Evolutionary conservation across 2,888 invertebrate species (phyloP), one percentile per base, ranked within the genome.

Genomic region (Sussaba pulchella): DNA sequence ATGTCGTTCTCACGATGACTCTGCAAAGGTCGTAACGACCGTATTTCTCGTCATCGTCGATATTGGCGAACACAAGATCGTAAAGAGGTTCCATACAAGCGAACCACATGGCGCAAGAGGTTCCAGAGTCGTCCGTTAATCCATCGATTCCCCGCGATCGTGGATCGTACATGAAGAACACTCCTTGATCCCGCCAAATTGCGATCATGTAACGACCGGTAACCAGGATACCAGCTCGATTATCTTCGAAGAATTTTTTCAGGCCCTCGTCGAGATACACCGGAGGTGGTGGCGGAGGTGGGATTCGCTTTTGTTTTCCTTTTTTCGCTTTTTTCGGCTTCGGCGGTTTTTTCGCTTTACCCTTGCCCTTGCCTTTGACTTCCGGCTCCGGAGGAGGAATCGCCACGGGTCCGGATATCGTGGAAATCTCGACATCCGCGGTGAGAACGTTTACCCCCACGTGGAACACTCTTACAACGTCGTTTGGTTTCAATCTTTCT

Each of bases 151-250:
- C 88, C 1, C 86, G 77, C 0, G 87, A 81, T 19, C 86, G 85
- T 2, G 91, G 87, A 75, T 90, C 89, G 80, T 88, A 91, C 84
- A 89, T 85, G 69, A 91, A 91, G 61, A 88, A 91, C 0, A 91
- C 85, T 0, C 91, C 90, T 12, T 85, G 85, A 36, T 91, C 88
- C 45, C 84, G 88, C 91, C 91, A 92, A 19, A 92, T 85, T 1
- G 91, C 87, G 0, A 85, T 76, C 85, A 88, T 88, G 6, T 24
- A 87, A 12, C 87, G 84, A 41, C 88, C 89, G 3, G 85, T 86
- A 0, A 86, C 82, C 6, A 91, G 45, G 57, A 92, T 81, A 0
- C 91, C 91, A 0, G 91, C 90, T 0, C 87, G 86, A 82, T 91
- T 89, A 0, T 83, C 85, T 61, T 88, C 85, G 21, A 91, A 91